Conservation (phyloP, 2,888 invertebrate genomes). For the Ormyrus labotus region DNA sequence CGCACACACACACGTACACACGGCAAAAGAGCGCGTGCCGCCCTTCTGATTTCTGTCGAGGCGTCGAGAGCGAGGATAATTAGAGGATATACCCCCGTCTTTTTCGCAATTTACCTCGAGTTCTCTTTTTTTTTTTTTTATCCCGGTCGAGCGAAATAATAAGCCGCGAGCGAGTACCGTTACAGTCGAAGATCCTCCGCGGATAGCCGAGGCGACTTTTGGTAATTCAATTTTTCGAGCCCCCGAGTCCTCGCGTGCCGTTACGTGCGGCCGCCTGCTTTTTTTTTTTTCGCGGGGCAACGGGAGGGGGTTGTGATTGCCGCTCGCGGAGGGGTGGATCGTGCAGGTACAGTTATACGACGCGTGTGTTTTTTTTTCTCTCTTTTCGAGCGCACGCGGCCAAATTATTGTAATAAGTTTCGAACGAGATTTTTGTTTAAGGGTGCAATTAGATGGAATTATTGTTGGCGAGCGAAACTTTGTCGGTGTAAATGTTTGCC, state of each 20-base stretch:
- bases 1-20: constrained; percentile 23
- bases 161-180: constrained; percentile 11
- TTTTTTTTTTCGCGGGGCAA: no score
- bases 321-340: no score
- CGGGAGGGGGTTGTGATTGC: no score
- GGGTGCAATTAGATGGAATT: no score
- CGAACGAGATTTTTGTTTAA: no score
- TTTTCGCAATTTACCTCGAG: no score
- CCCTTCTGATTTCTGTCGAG: constrained; percentile 62
- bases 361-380: no score
- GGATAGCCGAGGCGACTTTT: not conserved
- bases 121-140: not conserved
- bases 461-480: no score
- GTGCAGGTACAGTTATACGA: no score
- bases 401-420: no score
- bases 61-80: constrained; percentile 60
- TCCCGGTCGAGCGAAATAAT: not conserved
- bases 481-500: no score
- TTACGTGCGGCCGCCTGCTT: not conserved
- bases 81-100: constrained; percentile 57
- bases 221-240: constrained; percentile 28
- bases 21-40: constrained; percentile 62
- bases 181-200: constrained; percentile 7
- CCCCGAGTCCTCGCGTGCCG: not conserved
- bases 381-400: no score